Base-by-base conservation (phyloP, 2,113 vertebrate genomes). In the Hyperopisus bebe region DNA sequence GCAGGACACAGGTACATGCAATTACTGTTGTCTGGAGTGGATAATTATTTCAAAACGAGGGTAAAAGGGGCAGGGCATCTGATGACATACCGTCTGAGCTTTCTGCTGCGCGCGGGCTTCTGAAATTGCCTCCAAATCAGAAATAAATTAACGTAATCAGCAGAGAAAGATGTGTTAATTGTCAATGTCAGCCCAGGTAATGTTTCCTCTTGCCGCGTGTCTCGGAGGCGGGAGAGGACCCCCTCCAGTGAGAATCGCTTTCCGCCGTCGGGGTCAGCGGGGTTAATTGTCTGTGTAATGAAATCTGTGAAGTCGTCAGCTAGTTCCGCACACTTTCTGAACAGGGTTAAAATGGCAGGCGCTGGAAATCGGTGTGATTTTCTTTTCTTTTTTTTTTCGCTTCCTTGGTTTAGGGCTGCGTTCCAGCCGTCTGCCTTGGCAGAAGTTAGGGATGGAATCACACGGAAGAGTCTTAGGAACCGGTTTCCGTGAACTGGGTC, bases 231-330 rank as follows among this genome's bases (percentile, higher is more conserved):
- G 88, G 94, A 94, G 94, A 94, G 93, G 94, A 90, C 93, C 93
- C 74, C 94, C 88, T 95, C 95, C 95, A 91, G 95, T 94, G 95
- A 95, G 95, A 92, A 94, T 93, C 94, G 94, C 94, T 95, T 94
- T 90, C 95, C 94, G 94, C 94, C 94, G 95, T 94, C 93, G 94
- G 95, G 95, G 95, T 96, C 95, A 96, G 94, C 94, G 94, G 95
- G 95, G 95, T 96, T 96, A 96, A 96, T 95, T 96, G 95, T 96
- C 95, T 96, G 95, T 95, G 95, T 96, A 96, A 96, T 96, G 95
- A 96, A 96, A 96, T 96, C 95, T 96, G 95, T 95, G 95, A 95
- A 96, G 95, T 95, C 95, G 94, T 96, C 95, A 95, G 95, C 95
- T 95, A 94, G 94, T 94, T 94, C 94, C 94, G 94, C 93, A 93